These are phyloP conservation scores for Drosophila conformis DNA, from an alignment of 2,888 invertebrate species.

Conservation along the genomic window DNA sequence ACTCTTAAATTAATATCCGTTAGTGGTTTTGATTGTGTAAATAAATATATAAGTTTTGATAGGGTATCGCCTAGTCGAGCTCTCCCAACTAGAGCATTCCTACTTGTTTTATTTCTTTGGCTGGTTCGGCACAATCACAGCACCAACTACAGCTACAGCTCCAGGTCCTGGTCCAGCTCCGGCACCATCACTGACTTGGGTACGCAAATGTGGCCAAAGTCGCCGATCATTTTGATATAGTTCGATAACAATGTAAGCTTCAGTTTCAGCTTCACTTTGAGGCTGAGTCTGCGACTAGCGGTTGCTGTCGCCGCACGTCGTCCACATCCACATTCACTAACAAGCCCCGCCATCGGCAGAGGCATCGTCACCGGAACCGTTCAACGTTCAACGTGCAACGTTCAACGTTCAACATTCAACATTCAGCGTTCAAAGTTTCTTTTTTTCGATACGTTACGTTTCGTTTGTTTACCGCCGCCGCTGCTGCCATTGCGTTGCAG, in stretches of 20 bases:
- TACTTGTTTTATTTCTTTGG: conserved; percentile 8
- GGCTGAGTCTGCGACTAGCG: conserved; percentile 51
- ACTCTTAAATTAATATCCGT: too few relatives aligned
- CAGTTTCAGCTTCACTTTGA: conserved; percentile 27
- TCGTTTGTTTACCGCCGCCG: conserved; percentile 69
- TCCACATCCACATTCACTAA: conserved; percentile 57
- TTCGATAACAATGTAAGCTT: conserved; percentile 78
- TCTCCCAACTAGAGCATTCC: neutral
- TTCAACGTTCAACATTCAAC: conserved; percentile 37
- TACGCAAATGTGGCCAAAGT: conserved; percentile 73
- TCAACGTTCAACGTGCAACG: conserved; percentile 42
- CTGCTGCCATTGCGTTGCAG: conserved; percentile 35
- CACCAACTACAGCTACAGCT: conserved; percentile 10
- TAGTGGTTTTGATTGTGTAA: neutral
- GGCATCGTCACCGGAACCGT: conserved; percentile 65
- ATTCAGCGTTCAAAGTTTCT: conserved; percentile 36
- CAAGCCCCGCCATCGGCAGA: conserved; percentile 53
- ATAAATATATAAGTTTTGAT: neutral
- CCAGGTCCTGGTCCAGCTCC: conserved; percentile 5
- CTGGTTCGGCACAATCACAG: conserved; percentile 52
- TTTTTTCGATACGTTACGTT: conserved; percentile 45
- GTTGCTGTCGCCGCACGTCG: conserved; percentile 65
- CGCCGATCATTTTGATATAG: conserved; percentile 81
- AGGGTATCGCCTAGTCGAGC: neutral
- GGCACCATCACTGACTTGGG: conserved; percentile 33